phyloP scores from a whole-genome alignment of 2,888 invertebrate species.

The Athripsodes cinereus region DNA sequence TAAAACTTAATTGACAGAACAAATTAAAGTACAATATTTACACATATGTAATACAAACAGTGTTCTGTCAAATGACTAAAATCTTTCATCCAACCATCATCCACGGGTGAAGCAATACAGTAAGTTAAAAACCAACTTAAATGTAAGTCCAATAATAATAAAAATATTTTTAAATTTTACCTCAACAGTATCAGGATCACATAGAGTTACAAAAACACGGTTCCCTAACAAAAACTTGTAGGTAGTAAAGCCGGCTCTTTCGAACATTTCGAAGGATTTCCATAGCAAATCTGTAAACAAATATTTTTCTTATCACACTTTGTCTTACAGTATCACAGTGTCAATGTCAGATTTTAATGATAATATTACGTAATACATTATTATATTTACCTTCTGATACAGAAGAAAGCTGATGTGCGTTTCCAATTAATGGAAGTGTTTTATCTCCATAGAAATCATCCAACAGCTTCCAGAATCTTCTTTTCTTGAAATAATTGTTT shows the following conservation, averaged over 20 bases:
- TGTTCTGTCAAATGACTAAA: neutral
- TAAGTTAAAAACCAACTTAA: too few relatives aligned
- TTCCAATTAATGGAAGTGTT: slow-evolving; percentile 18
- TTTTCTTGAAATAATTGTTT: slow-evolving; percentile 15
- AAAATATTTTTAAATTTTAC: slow-evolving; percentile 1
- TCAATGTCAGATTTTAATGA: too few relatives aligned
- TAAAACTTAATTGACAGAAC: too few relatives aligned
- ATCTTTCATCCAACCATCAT: too few relatives aligned
- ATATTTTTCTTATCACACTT: too few relatives aligned
- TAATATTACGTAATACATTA: too few relatives aligned
- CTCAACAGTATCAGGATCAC: slow-evolving; percentile 17
- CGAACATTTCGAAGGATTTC: slow-evolving; percentile 3
- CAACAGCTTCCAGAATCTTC: slow-evolving; percentile 18
- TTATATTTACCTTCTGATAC: slow-evolving; percentile 18
- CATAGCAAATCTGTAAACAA: neutral
- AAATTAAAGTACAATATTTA: neutral
- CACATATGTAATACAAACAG: neutral
- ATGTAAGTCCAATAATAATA: neutral
- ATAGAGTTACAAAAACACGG: slow-evolving; percentile 4
- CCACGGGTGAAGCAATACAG: too few relatives aligned
- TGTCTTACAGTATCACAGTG: too few relatives aligned
- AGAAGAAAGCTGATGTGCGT: slow-evolving; percentile 15
- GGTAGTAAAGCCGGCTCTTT: slow-evolving; percentile 1
- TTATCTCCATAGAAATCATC: slow-evolving; percentile 15
- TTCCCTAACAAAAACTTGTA: slow-evolving; percentile 12